Evolutionary conservation across 2,113 vertebrate genomes (phyloP).

Genomic region (Lepidothrix coronata): DNA sequence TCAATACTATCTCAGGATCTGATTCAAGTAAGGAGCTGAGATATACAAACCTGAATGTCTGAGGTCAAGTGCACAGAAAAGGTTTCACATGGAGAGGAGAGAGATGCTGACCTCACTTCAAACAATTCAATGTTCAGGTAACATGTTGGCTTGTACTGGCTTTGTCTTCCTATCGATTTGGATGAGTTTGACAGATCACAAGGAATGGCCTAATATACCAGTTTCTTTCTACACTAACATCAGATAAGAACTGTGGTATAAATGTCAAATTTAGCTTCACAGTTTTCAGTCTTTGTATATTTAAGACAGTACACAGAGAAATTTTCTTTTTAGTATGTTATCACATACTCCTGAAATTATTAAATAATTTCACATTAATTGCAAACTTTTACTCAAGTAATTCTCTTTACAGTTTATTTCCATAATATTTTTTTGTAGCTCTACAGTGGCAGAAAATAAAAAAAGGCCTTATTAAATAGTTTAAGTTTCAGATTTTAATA

Average conservation of each 20-base stretch:
- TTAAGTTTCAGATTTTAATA: neutral
- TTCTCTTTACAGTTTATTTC: neutral
- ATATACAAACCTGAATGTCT: neutral
- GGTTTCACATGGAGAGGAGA: neutral
- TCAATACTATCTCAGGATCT: neutral
- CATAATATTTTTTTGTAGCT: neutral
- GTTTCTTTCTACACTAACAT: neutral
- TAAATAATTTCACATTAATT: neutral
- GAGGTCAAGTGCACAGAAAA: neutral
- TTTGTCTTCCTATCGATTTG: neutral
- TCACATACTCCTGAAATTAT: neutral
- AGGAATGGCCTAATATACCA: neutral
- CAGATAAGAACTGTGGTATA: neutral
- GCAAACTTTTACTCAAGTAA: neutral
- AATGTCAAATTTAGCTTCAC: neutral
- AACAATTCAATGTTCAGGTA: neutral
- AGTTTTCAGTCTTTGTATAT: neutral
- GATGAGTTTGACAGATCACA: neutral
- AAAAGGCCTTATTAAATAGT: neutral
- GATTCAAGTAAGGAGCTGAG: neutral
- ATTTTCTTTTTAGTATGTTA: neutral
- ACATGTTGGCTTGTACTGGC: neutral
- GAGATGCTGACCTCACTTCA: neutral
- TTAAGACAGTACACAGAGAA: neutral
- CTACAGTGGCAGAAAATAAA: neutral